A percentile compares a stretch with the other conserved stretches of the same genome.
These are phyloP conservation scores for Tragopan temminckii DNA, from an alignment of 2,797 vertebrate genomes.

Conservation along the genomic window DNA sequence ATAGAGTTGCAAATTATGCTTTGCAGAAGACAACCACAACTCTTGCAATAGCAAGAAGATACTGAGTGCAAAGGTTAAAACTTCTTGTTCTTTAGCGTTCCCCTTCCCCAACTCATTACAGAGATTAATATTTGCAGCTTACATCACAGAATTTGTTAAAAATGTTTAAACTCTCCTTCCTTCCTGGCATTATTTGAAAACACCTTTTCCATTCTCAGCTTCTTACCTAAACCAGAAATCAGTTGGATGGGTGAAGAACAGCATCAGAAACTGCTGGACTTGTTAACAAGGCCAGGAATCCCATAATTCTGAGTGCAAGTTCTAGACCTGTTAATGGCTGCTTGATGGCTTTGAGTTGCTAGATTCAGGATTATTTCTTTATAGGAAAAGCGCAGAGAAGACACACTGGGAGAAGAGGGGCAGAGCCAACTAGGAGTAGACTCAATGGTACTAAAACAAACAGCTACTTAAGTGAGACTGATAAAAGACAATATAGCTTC, in stretches of 20 bases:
- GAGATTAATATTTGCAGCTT: background rate
- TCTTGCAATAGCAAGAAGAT: background rate
- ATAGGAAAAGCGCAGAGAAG: background rate
- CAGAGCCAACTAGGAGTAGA: background rate
- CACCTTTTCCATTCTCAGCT: background rate
- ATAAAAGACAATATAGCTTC: background rate
- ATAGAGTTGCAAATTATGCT: background rate
- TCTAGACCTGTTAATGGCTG: background rate
- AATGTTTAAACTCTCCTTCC: background rate
- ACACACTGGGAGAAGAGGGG: background rate
- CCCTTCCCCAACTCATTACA: background rate
- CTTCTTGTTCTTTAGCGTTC: background rate
- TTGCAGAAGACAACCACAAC: background rate
- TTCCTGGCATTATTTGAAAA: background rate
- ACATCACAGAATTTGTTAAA: fast-evolving
- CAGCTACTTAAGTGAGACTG: background rate
- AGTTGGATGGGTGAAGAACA: background rate
- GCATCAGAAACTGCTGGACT: background rate
- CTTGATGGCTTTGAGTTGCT: background rate
- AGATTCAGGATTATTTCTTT: background rate
- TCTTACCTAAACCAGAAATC: background rate
- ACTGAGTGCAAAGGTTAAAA: background rate
- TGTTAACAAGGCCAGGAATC: background rate
- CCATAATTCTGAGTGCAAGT: background rate
- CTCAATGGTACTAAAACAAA: background rate